Evolutionary conservation across 2,888 invertebrate species (phyloP).

Genomic region (Cabera pusaria): DNA sequence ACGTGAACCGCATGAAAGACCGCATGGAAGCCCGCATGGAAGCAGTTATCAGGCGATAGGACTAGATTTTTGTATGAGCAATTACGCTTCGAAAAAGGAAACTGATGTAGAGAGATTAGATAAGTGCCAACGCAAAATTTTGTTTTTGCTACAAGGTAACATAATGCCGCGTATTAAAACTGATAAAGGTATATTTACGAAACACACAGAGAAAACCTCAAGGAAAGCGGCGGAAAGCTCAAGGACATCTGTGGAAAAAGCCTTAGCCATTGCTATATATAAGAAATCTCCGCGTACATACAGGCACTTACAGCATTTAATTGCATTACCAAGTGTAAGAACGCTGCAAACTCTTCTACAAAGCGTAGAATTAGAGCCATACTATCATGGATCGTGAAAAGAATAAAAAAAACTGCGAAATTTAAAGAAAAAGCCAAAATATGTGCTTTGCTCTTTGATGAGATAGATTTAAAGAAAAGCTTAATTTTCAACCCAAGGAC

Average conservation of each 20-base stretch:
- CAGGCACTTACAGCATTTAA: background rate
- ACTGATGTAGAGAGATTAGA: background rate
- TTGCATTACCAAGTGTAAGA: slow-evolving; percentile 1
- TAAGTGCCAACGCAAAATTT: background rate
- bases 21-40: too few species aligned
- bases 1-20: too few species aligned
- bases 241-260: slow-evolving; percentile 2
- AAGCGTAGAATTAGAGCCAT: background rate
- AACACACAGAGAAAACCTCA: background rate
- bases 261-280: slow-evolving; percentile 5
- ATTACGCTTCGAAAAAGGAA: slow-evolving; percentile 1
- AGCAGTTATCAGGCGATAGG: too few species aligned
- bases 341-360: slow-evolving; percentile 1
- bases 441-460: too few species aligned
- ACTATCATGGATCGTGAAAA: background rate
- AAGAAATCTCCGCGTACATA: background rate
- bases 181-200: slow-evolving; percentile 6
- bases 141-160: background rate
- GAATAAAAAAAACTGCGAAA: background rate
- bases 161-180: slow-evolving; percentile 3
- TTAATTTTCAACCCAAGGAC: background rate
- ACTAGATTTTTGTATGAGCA: too few species aligned
- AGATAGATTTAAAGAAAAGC: too few species aligned
- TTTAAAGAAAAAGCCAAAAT: background rate
- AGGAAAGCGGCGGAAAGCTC: slow-evolving; percentile 4